Conservation (phyloP, 1,140 invertebrate genomes). For the Dysdera silvatica region DNA sequence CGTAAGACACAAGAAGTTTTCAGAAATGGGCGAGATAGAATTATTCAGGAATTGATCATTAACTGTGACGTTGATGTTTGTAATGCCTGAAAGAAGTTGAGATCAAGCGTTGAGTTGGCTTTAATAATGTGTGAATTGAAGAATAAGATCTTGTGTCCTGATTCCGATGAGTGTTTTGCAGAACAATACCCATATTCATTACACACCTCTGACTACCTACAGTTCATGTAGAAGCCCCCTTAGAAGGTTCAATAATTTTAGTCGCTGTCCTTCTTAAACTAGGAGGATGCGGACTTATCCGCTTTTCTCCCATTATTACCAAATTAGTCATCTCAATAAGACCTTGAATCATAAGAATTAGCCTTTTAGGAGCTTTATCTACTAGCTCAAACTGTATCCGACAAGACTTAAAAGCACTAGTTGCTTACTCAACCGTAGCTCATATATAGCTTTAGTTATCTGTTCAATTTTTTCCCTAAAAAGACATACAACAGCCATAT, state of each 20-base stretch:
- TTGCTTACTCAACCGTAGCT: constrained; percentile 56
- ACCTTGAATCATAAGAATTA: constrained; percentile 48
- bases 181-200: constrained; percentile 61
- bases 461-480: constrained; percentile 46
- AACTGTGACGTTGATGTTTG: too few species aligned
- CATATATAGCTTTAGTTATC: constrained; percentile 53
- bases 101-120: too few species aligned
- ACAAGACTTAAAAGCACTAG: constrained; percentile 54
- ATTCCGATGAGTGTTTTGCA: constrained; percentile 58
- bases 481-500: constrained; percentile 47
- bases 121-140: too few species aligned
- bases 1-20: too few species aligned
- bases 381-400: constrained; percentile 54
- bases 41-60: too few species aligned
- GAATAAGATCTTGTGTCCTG: too few species aligned
- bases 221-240: constrained; percentile 63
- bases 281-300: constrained; percentile 56
- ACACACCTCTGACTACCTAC: constrained; percentile 62
- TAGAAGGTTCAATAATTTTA: constrained; percentile 61
- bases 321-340: constrained; percentile 45
- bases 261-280: constrained; percentile 60
- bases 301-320: constrained; percentile 50
- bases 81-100: too few species aligned
- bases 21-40: too few species aligned
- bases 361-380: constrained; percentile 50